These are phyloP conservation scores for Anser brachyrhynchus DNA, from an alignment of 2,113 vertebrate species.

Conservation along the genomic window DNA sequence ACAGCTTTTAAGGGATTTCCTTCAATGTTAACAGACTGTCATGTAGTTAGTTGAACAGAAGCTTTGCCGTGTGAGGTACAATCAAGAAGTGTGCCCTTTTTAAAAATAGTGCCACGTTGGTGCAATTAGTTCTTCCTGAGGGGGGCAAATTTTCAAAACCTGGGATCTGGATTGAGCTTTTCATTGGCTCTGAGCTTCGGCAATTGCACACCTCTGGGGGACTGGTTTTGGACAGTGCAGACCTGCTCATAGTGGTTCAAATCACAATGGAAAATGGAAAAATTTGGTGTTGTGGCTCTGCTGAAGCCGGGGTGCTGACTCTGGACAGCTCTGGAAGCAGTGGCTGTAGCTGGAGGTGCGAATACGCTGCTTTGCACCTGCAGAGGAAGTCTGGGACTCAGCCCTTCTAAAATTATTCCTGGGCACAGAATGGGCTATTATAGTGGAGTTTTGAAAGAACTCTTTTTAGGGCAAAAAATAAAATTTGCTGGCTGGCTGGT, in stretches of 20 bases:
- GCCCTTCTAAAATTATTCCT: slow-evolving; percentile 55
- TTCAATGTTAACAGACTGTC: slow-evolving; percentile 49
- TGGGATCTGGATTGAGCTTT: not conserved
- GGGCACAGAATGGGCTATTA: slow-evolving; percentile 50
- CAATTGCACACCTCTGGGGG: not conserved
- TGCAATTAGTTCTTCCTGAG: not conserved
- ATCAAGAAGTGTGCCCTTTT: slow-evolving; percentile 29
- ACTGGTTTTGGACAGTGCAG: not conserved
- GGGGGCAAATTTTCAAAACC: not conserved
- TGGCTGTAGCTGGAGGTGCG: not conserved
- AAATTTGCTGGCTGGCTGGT: slow-evolving; percentile 62
- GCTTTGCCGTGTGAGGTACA: slow-evolving; percentile 43
- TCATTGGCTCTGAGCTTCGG: not conserved
- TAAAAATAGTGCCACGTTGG: not conserved
- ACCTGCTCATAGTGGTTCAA: not conserved
- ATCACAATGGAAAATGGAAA: not conserved
- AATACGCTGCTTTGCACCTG: slow-evolving; percentile 31
- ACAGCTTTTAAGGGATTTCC: slow-evolving; percentile 65
- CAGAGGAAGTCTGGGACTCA: slow-evolving; percentile 34
- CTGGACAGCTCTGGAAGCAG: slow-evolving; percentile 1
- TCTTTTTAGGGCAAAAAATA: slow-evolving; percentile 66
- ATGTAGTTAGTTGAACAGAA: slow-evolving; percentile 32
- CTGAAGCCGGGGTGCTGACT: not conserved
- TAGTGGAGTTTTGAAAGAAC: slow-evolving; percentile 65
- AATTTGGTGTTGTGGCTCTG: not conserved